Base-by-base conservation (phyloP, 1,140 invertebrate species). In the Drosophila ironensis region DNA sequence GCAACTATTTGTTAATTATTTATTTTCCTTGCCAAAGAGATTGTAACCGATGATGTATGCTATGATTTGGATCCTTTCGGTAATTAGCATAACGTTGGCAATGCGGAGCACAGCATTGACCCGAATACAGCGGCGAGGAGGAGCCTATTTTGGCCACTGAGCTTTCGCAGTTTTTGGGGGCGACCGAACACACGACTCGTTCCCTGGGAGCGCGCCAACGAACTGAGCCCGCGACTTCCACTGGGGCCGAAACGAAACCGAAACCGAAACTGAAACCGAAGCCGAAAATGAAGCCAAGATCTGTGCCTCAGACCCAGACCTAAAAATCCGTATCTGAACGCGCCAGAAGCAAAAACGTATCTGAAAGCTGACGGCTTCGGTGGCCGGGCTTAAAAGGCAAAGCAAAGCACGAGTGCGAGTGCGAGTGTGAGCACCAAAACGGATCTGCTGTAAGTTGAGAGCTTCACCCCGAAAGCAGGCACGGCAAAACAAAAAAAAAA, bases 21-120 rank as follows among this genome's bases (percentile, higher is more conserved):
- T n/a, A n/a, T n/a, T n/a, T n/a, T n/a, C n/a, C 71, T 88, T 88
- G 87, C 87, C 87, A 72, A 88, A 88, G 51, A 88, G 87, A 88
- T 88, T 87, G 75, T 88, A 88, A 88, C 87, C 87, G 81, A 88
- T 88, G 77, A 88, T 84, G 72, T 76, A 84, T 66, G 68, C 74
- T 82, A 77, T 88, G 78, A 82, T 80, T 80, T 88, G 87, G 40
- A 87, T 88, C 77, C 81, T 82, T 88, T 88, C 87, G 77, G 77
- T 88, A 81, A 80, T 88, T 88, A 88, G 87, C 87, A 88, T 88
- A 80, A 88, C 87, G 87, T 81, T 80, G 81, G 75, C 80, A 75
- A 84, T 84, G 76, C 66, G 50, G 24, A 63, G 80, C 71, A 80
- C 69, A 87, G 77, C 80, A 84, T 84, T 86, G 80, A 84, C 41